phyloP scores from a whole-genome alignment of 37 sponge, comb jelly and placozoan genomes.

The Petrosia ficiformis region DNA sequence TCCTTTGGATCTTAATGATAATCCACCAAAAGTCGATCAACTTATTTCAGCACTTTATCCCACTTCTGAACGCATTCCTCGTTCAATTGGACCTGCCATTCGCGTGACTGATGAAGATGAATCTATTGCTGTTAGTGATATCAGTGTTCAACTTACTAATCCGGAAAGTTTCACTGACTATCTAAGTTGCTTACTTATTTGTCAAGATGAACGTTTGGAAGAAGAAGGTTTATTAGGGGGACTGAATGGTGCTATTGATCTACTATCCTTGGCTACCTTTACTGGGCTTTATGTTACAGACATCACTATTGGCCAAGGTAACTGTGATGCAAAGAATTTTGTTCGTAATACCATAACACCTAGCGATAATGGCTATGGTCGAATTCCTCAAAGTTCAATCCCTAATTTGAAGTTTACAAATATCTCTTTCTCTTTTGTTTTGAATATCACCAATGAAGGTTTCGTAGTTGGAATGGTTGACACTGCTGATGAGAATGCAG shows the following conservation, averaged over 20 bases:
- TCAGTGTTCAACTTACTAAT: background rate
- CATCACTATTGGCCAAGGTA: constrained; percentile 10
- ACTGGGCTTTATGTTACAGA: background rate
- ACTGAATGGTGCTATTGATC: constrained; percentile 14
- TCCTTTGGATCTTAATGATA: constrained; percentile 51
- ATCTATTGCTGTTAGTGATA: background rate
- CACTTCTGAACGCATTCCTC: background rate
- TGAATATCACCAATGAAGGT: constrained; percentile 42
- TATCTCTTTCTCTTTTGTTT: constrained; percentile 64
- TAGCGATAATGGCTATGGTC: constrained; percentile 50
- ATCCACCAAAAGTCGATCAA: constrained; percentile 46
- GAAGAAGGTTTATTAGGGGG: constrained; percentile 26
- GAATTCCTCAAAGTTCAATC: constrained; percentile 21
- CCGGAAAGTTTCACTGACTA: constrained; percentile 23
- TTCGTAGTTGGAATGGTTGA: constrained; percentile 45
- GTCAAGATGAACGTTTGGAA: constrained; percentile 40
- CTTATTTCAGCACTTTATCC: constrained; percentile 44
- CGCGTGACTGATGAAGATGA: constrained; percentile 54
- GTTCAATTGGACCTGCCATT: constrained; percentile 75
- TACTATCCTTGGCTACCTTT: constrained; percentile 21
- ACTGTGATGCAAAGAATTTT: constrained; percentile 31
- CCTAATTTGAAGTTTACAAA: constrained; percentile 21
- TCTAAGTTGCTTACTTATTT: constrained; percentile 27
- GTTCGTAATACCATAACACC: background rate
- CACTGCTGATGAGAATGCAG: background rate